Evolutionary conservation across 2,113 vertebrate genomes (phyloP).

Genomic region (Lepidiolamprologus cunningtoni): DNA sequence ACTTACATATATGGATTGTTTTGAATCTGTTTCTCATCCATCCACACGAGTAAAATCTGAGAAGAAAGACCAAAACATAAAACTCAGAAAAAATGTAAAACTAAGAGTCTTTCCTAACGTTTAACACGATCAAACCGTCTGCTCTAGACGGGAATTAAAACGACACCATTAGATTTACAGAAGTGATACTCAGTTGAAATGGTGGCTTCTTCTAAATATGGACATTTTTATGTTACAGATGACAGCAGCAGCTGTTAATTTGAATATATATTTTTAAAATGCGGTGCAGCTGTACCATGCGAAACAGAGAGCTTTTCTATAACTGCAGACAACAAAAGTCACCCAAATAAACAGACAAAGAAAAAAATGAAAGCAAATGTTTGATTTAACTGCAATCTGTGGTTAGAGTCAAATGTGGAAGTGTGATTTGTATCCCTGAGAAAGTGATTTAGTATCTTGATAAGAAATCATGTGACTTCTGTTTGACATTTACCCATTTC

Average conservation of each 20-base stretch:
- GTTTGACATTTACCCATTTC: neutral
- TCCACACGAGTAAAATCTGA: neutral
- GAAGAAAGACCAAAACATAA: neutral
- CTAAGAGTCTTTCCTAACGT: too few relatives aligned
- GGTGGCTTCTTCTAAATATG: neutral
- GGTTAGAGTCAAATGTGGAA: neutral
- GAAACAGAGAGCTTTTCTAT: neutral
- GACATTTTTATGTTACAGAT: neutral
- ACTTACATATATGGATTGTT: neutral
- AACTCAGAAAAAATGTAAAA: neutral
- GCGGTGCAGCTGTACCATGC: neutral
- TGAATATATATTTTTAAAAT: slow-evolving; percentile 30
- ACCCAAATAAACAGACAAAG: neutral
- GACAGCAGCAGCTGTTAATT: slow-evolving; percentile 1
- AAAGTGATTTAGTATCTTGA: neutral
- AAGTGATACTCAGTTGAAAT: neutral
- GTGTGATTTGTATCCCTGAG: neutral
- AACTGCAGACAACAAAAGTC: neutral
- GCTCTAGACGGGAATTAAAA: neutral
- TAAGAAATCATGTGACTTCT: slow-evolving; percentile 22
- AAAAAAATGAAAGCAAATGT: neutral
- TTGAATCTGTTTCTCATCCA: neutral
- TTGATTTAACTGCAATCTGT: neutral
- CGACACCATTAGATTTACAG: neutral
- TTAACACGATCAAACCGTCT: neutral